Evolutionary conservation across 2,888 invertebrate species (phyloP).

Genomic region (Lepetodrilus schrolli): DNA sequence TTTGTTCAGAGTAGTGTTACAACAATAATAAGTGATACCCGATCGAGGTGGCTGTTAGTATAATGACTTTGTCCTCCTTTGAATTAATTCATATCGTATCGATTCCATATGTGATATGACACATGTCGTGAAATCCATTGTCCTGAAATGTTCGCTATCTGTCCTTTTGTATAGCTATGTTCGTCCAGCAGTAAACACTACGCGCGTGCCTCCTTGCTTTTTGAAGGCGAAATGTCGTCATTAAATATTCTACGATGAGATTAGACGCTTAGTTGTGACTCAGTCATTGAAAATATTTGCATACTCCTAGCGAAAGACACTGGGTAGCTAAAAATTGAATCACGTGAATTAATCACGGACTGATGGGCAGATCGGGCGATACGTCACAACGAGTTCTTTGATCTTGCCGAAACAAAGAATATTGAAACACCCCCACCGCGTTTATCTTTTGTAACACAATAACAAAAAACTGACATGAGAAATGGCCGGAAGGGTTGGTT

Average conservation of each 20-base stretch:
- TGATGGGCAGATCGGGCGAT: constrained; percentile 1
- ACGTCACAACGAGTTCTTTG: constrained; percentile 2
- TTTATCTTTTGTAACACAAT: constrained; percentile 25
- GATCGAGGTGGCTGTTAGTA: too few relatives aligned
- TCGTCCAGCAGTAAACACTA: background rate
- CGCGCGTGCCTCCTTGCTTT: background rate
- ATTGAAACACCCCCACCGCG: constrained; percentile 3
- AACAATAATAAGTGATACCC: too few relatives aligned
- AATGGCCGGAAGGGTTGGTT: constrained; percentile 14
- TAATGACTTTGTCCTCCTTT: too few relatives aligned
- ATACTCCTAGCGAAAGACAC: background rate
- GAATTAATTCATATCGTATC: too few relatives aligned
- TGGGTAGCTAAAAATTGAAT: constrained; percentile 19
- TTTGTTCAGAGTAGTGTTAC: too few relatives aligned
- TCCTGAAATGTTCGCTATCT: too few relatives aligned
- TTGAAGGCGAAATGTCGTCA: background rate
- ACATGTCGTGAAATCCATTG: too few relatives aligned
- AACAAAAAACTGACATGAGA: constrained; percentile 22
- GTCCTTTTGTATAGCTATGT: constrained; percentile 27
- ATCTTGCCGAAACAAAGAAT: constrained; percentile 26
- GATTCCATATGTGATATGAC: too few relatives aligned
- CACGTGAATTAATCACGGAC: constrained; percentile 28
- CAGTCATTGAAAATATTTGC: constrained; percentile 28
- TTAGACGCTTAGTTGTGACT: constrained; percentile 20
- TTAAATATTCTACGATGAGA: constrained; percentile 16